Base-by-base conservation (phyloP, 1,140 invertebrate genomes). In the Pachyrhynchus sulphureomaculatus region DNA sequence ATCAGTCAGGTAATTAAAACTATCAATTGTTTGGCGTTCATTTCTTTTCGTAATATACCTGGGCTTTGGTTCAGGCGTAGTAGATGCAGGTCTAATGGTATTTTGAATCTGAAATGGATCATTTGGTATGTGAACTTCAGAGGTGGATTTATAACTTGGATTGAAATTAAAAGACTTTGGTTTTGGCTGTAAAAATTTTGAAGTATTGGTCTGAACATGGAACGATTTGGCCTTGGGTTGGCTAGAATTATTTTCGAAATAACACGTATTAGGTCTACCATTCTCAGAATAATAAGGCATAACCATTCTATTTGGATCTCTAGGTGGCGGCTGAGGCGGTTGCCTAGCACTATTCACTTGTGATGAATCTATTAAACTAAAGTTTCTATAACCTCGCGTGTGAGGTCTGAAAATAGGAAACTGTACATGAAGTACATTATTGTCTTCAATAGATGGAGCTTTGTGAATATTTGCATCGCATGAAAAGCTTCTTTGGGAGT, bases 321-420 rank as follows among this genome's bases (percentile, higher is more conserved):
- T 75, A 21, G 88, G 88, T 1, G 88, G 87, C 33, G 86, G 87
- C n/a, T 83, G 83, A 0, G 87, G 88, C 29, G 80, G 72, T 59
- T 72, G 71, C 34, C 66, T 64, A 2, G 44, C 17, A 29, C 41
- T 52, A 17, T 56, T 53, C 5, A 68, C n/a, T 21, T 61, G 57
- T 13, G 56, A 36, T 21, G 61, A 18, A 26, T 75, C 71, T 6
- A 72, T 54, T 24, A 73, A 44, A 54, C 69, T 73, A n/a, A 71
- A 44, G 66, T 74, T 73, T 29, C 67, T 49, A 41, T 61, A 62
- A 34, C 67, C 47, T 45, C 53, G 62, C 36, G 52, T 41, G 57
- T 62, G 66, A 20, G 69, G 69, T 60, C 66, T 69, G n/a, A 67
- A 68, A 17, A 73, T 54, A 8, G 69, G 67, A 36, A 73, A 68